Conservation (phyloP, 2,113 vertebrate species). For the Ageneiosus marmoratus region DNA sequence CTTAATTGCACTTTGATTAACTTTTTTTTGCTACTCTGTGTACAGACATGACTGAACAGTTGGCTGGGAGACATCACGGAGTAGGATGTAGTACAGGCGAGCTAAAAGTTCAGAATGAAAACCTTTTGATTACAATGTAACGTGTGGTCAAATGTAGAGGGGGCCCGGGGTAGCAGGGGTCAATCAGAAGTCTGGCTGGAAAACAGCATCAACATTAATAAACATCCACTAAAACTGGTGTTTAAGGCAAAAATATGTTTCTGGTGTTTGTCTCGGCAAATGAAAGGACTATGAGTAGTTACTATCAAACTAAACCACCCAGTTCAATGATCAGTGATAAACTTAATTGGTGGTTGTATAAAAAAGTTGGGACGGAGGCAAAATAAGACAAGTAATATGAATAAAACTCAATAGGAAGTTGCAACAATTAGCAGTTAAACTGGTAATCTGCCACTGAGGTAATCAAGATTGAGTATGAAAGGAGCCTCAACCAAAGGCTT, state of each 20-base stretch:
- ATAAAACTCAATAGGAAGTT: too few species aligned
- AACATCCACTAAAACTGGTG: neutral
- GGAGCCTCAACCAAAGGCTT: too few species aligned
- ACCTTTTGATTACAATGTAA: neutral
- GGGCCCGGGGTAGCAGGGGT: neutral
- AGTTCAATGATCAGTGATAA: too few species aligned
- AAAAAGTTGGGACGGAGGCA: too few species aligned
- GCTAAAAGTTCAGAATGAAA: neutral
- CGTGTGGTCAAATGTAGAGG: neutral
- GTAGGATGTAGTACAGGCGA: neutral
- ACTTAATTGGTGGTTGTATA: too few species aligned
- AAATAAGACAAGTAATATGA: too few species aligned
- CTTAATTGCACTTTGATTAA: conserved; percentile 13
- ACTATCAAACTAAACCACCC: too few species aligned
- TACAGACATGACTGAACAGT: neutral
- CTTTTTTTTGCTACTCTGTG: neutral
- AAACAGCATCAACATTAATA: neutral
- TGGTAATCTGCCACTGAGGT: too few species aligned
- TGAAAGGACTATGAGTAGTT: too few species aligned
- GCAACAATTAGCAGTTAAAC: too few species aligned
- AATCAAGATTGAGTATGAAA: too few species aligned
- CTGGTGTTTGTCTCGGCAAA: too few species aligned
- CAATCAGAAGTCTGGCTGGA: neutral
- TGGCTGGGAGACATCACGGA: neutral
- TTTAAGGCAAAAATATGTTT: neutral